Evolutionary conservation across 2,888 invertebrate species (phyloP).

Genomic region (Hydrotaea cyrtoneurina): DNA sequence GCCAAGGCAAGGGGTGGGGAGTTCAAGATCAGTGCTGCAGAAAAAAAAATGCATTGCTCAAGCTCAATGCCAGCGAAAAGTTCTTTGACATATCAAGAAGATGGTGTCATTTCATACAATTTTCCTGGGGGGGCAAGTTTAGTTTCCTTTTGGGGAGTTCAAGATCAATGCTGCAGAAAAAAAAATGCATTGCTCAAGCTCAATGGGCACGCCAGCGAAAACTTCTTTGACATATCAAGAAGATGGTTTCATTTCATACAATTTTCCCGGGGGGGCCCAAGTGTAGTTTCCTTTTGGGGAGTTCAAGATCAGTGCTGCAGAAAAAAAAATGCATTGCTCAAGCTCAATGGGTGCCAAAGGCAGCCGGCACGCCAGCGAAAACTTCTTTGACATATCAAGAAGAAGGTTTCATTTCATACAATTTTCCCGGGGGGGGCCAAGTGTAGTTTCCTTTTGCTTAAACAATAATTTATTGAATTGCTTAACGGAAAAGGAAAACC

Average conservation of each 20-base stretch:
- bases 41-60: constrained; percentile 11
- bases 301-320: too few relatives aligned
- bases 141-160: not conserved
- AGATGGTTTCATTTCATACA: not conserved
- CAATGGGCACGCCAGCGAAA: not conserved
- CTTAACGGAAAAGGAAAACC: not conserved
- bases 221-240: not conserved
- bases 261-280: too few relatives aligned
- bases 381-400: not conserved
- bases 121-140: too few relatives aligned
- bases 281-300: too few relatives aligned
- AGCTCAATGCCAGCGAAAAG: not conserved
- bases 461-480: not conserved
- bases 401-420: not conserved
- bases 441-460: not conserved
- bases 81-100: not conserved
- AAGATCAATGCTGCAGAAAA: not conserved
- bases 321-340: constrained; percentile 8
- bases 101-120: not conserved
- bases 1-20: not conserved
- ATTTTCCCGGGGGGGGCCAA: not conserved
- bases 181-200: constrained; percentile 4
- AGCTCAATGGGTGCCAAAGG: not conserved
- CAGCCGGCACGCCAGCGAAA: not conserved
- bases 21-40: not conserved